phyloP scores from a whole-genome alignment of 2,797 vertebrate genomes.

The Hydrophis major region DNA sequence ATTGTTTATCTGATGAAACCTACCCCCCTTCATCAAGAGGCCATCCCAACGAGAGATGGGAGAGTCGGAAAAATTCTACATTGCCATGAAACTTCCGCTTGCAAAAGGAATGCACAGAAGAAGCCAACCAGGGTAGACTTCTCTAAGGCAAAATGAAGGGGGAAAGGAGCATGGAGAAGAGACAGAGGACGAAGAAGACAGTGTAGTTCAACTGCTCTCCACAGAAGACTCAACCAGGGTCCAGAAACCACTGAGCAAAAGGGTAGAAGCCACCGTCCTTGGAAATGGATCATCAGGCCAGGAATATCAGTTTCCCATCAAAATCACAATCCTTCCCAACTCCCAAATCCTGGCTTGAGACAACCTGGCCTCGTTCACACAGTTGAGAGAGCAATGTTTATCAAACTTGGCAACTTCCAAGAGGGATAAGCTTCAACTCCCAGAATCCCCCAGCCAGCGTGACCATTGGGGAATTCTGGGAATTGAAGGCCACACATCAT shows the following conservation, averaged over 20 bases:
- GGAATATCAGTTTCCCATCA: not conserved
- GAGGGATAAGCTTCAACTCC: not conserved
- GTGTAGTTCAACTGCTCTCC: not conserved
- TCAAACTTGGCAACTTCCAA: not conserved
- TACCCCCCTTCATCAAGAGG: not conserved
- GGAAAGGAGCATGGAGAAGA: not conserved
- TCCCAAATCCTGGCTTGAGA: not conserved
- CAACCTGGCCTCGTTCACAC: not conserved
- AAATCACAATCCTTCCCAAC: not conserved
- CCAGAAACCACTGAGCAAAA: not conserved
- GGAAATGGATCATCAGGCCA: not conserved
- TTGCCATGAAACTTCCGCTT: not conserved
- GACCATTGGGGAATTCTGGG: not conserved
- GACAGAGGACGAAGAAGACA: not conserved
- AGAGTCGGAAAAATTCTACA: not conserved
- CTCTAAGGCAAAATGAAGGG: not conserved
- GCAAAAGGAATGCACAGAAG: not conserved
- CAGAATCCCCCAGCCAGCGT: not conserved
- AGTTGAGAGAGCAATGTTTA: not conserved
- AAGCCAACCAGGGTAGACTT: not conserved
- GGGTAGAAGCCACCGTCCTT: rapidly evolving
- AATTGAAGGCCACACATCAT: rapidly evolving
- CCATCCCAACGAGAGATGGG: not conserved
- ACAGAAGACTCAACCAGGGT: not conserved
- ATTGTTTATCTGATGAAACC: not conserved